phyloP scores from a whole-genome alignment of 2,888 invertebrate species.

The Nysson spinosus region DNA sequence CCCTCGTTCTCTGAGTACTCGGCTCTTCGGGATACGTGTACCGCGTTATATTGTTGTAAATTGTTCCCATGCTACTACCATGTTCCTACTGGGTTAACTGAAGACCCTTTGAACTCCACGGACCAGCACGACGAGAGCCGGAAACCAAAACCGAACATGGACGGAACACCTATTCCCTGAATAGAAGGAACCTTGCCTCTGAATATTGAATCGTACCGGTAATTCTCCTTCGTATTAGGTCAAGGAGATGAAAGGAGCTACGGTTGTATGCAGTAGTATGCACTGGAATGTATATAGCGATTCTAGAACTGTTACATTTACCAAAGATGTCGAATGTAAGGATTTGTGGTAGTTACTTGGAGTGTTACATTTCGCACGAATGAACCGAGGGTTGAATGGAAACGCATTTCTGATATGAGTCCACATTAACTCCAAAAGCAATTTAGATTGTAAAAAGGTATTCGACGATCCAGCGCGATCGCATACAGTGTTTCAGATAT shows the following conservation, averaged over 20 bases:
- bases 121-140: slow-evolving; percentile 27
- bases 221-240: slow-evolving; percentile 30
- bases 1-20: background rate
- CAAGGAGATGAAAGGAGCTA: slow-evolving; percentile 28
- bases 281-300: too few relatives aligned
- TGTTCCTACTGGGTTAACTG: slow-evolving; percentile 52
- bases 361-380: too few relatives aligned
- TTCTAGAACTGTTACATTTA: too few relatives aligned
- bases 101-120: slow-evolving; percentile 36
- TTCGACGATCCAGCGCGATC: too few relatives aligned
- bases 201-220: slow-evolving; percentile 18
- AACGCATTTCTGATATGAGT: too few relatives aligned
- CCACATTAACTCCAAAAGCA: too few relatives aligned
- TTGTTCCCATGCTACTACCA: slow-evolving; percentile 61
- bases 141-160: slow-evolving; percentile 27
- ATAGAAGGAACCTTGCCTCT: slow-evolving; percentile 19
- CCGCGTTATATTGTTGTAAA: slow-evolving; percentile 59
- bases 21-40: slow-evolving; percentile 27
- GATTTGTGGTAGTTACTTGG: too few relatives aligned
- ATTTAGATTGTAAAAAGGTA: too few relatives aligned
- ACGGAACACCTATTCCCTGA: slow-evolving; percentile 17
- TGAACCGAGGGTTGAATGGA: too few relatives aligned
- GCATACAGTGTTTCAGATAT: too few relatives aligned
- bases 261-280: too few relatives aligned
- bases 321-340: too few relatives aligned